Percentiles rank a stretch among this genome's conserved stretches.
Conservation (phyloP, 2,888 invertebrate genomes). For the Mactromeris polynyma region DNA sequence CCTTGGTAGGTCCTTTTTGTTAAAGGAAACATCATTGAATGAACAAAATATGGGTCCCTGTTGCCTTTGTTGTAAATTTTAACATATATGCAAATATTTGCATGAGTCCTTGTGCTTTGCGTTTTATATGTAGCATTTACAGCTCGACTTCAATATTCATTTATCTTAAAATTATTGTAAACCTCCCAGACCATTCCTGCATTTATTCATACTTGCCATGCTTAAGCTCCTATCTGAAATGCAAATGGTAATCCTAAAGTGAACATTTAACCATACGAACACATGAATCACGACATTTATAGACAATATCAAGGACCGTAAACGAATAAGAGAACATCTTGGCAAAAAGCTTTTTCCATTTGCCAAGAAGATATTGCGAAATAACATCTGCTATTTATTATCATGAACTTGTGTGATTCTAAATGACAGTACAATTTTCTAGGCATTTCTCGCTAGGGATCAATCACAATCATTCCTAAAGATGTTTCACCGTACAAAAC, state of each 20-base stretch:
- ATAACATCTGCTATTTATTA: background rate
- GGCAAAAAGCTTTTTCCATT: background rate
- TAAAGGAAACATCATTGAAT: too few species aligned
- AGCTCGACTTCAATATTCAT: too few species aligned
- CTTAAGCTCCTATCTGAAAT: background rate
- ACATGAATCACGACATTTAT: constrained; percentile 15
- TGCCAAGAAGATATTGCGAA: constrained; percentile 12
- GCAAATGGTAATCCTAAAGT: constrained; percentile 13
- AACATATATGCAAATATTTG: too few species aligned
- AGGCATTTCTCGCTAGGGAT: background rate
- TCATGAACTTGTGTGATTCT: background rate
- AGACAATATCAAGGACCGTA: background rate
- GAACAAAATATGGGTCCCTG: too few species aligned
- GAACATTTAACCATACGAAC: background rate
- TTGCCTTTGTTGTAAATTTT: too few species aligned
- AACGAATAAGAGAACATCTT: constrained; percentile 4
- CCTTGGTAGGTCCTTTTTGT: too few species aligned
- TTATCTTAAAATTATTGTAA: background rate
- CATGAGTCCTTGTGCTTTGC: too few species aligned
- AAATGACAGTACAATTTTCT: background rate
- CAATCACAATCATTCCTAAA: background rate
- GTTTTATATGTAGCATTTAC: too few species aligned
- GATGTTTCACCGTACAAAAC: background rate
- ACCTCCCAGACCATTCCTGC: background rate
- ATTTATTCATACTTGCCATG: background rate